Evolutionary conservation across 2,888 invertebrate species (phyloP).

Genomic region (Eledone cirrhosa): DNA sequence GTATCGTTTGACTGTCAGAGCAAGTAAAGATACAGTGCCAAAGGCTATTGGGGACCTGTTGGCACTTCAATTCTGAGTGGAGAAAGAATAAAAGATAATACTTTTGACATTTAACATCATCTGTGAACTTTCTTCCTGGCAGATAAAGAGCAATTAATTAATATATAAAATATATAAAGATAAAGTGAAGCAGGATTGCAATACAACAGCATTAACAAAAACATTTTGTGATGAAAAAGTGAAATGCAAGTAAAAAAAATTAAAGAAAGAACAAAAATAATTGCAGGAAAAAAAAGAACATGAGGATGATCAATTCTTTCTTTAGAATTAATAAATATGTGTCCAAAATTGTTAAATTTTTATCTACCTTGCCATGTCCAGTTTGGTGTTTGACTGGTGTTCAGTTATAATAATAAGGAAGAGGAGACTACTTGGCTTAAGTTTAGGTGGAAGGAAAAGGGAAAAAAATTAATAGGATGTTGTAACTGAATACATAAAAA

Average conservation of each 20-base stretch:
- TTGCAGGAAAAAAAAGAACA: not conserved
- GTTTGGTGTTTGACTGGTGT: no score
- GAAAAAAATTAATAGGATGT: no score
- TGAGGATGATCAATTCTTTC: not conserved
- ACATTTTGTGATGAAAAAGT: not conserved
- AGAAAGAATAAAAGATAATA: not conserved
- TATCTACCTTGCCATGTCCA: no score
- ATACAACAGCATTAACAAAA: conserved; percentile 10
- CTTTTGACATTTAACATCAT: no score
- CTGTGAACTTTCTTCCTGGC: no score
- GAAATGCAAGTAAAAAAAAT: not conserved
- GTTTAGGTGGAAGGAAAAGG: no score
- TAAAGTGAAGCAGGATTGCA: not conserved
- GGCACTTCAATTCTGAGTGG: conserved; percentile 83
- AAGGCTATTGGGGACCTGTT: conserved; percentile 92
- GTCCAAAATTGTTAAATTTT: no score
- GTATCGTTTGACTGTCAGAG: conserved; percentile 97
- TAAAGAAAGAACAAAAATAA: not conserved
- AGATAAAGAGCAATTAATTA: not conserved
- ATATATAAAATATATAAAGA: not conserved
- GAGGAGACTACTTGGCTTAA: no score
- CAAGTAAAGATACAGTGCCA: conserved; percentile 95
- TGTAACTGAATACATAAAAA: no score
- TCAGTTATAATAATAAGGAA: no score
- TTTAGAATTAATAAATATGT: not conserved